A percentile compares a stretch with the other conserved stretches of the same genome.
Evolutionary conservation across 2,113 vertebrate genomes (phyloP).

Genomic region (Ranitomeya imitator): DNA sequence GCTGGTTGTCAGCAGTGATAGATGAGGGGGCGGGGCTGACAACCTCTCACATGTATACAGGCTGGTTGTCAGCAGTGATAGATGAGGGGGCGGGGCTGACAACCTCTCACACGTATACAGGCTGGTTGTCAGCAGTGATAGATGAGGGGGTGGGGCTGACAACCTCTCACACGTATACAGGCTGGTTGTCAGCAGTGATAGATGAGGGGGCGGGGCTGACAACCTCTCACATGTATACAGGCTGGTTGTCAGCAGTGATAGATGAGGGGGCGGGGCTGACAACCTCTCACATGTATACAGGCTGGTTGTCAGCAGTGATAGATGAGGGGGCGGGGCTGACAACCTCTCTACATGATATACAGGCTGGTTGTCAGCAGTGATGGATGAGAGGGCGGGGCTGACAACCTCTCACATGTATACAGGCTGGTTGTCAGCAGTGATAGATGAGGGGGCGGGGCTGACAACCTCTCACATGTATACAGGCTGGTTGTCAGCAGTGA

Average conservation of each 20-base stretch:
- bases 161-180: background rate
- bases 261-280: no score
- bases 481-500: background rate
- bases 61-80: background rate
- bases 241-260: background rate
- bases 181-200: background rate
- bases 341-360: background rate
- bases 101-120: background rate
- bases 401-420: background rate
- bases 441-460: background rate
- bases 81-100: no score
- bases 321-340: background rate
- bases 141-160: no score
- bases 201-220: no score
- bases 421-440: background rate
- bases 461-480: background rate
- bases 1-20: background rate
- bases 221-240: background rate
- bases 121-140: background rate
- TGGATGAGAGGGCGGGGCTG: no score
- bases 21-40: no score
- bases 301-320: background rate
- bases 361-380: background rate
- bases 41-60: background rate
- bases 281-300: background rate